Conservation (phyloP, 1,140 invertebrate species). For the Euwallacea similis region DNA sequence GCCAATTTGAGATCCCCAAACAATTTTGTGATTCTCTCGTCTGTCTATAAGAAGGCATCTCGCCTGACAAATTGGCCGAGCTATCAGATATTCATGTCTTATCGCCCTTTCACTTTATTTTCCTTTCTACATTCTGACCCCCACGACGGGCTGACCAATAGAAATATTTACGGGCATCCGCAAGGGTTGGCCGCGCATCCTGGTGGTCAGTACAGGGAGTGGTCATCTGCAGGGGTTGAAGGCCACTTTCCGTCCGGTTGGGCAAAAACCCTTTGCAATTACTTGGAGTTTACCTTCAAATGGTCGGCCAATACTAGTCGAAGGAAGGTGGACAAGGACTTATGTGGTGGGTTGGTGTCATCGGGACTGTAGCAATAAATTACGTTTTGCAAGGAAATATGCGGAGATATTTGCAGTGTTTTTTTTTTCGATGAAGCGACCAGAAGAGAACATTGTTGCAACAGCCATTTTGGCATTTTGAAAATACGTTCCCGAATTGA, state of each 20-base stretch:
- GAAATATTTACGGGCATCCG: slow-evolving; percentile 4
- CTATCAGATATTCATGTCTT: slow-evolving; percentile 34
- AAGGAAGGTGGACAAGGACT: background rate
- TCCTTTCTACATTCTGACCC: slow-evolving; percentile 25
- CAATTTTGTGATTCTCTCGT: slow-evolving; percentile 24
- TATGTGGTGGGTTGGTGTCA: background rate
- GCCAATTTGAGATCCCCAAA: slow-evolving; percentile 32
- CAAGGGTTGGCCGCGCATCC: slow-evolving; percentile 26
- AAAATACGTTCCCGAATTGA: too few relatives aligned
- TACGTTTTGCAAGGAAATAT: too few relatives aligned
- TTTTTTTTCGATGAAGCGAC: too few relatives aligned
- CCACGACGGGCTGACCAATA: slow-evolving; percentile 31
- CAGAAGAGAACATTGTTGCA: too few relatives aligned
- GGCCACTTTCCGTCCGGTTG: slow-evolving; percentile 20
- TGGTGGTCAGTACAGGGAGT: slow-evolving; percentile 37
- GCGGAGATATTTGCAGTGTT: too few relatives aligned
- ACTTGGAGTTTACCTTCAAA: background rate
- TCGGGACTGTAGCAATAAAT: background rate
- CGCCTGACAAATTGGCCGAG: slow-evolving; percentile 29
- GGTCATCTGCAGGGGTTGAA: slow-evolving; percentile 25
- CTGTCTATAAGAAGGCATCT: slow-evolving; percentile 31
- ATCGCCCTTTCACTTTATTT: slow-evolving; percentile 35
- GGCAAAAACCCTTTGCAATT: slow-evolving; percentile 24
- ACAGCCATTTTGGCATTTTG: too few relatives aligned
- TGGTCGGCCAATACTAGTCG: background rate